A percentile compares a stretch with the other conserved stretches of the same genome.
These are phyloP conservation scores for Peromyscus californicus DNA, from an alignment of 2,113 vertebrate genomes.

Conservation along the genomic window DNA sequence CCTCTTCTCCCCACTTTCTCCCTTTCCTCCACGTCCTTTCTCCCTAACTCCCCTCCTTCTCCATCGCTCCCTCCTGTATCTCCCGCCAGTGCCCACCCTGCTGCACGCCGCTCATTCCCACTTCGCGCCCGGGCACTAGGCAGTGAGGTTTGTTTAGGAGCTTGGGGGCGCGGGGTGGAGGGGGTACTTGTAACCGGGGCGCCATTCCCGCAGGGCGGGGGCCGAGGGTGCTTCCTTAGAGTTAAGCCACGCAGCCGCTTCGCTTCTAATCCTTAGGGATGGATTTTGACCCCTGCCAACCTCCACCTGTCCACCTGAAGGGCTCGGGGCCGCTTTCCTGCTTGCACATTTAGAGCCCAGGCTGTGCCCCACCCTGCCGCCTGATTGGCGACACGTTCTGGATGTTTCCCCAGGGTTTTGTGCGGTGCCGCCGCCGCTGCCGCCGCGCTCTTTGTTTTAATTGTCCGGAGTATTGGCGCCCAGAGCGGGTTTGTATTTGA, in stretches of 20 bases:
- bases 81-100: not conserved
- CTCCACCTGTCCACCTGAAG: conserved; percentile 79
- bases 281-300: conserved; percentile 70
- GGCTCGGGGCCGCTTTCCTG: not conserved
- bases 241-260: not conserved
- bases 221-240: conserved; percentile 68
- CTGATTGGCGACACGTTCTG: conserved; percentile 56
- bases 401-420: conserved; percentile 70
- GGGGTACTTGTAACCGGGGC: not conserved
- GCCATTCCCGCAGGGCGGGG: conserved; percentile 66
- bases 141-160: conserved; percentile 53
- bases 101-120: not conserved
- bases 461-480: conserved; percentile 68
- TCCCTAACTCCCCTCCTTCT: not conserved
- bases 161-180: not conserved
- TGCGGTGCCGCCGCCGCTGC: conserved; percentile 58
- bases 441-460: conserved; percentile 80
- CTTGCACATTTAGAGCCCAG: not conserved
- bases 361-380: conserved; percentile 70
- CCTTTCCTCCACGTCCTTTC: not conserved
- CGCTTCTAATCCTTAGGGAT: not conserved
- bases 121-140: conserved; percentile 65
- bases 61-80: not conserved
- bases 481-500: conserved; percentile 58
- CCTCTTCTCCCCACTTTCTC: conserved; percentile 17